A percentile compares a stretch with the other conserved stretches of the same genome.
Conservation (phyloP, 2,113 vertebrate genomes). For the Microcebus jonahi region DNA sequence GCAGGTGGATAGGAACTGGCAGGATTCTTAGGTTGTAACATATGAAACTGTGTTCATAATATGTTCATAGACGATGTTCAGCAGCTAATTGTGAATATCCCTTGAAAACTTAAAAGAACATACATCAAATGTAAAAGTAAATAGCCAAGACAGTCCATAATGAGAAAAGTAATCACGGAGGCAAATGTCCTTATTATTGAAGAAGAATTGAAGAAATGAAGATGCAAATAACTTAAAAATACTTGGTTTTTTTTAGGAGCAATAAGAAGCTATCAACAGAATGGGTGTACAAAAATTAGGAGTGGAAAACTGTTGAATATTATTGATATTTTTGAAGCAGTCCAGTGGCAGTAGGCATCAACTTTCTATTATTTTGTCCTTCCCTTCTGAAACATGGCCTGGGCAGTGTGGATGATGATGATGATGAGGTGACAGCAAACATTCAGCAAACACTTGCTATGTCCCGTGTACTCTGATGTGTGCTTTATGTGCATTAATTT, state of each 20-base stretch:
- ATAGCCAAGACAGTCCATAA: neutral
- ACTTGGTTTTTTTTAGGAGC: neutral
- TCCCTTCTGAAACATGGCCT: neutral
- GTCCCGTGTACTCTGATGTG: rapidly evolving
- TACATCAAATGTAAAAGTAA: neutral
- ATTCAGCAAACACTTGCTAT: neutral
- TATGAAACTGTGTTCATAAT: neutral
- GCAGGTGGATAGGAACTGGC: neutral
- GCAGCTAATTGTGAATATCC: neutral
- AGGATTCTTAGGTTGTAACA: neutral
- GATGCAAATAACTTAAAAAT: neutral
- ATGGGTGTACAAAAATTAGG: rapidly evolving
- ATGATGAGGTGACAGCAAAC: neutral
- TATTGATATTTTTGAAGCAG: neutral
- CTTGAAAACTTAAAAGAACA: neutral
- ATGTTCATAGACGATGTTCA: too few relatives aligned
- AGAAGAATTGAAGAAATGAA: neutral
- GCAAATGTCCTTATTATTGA: neutral
- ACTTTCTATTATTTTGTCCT: neutral
- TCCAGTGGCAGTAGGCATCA: neutral
- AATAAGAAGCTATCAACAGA: neutral
- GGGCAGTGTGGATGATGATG: neutral
- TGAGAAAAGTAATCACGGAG: neutral
- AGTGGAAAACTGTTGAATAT: neutral
- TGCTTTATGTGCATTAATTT: neutral